phyloP scores from a whole-genome alignment of 2,797 vertebrate genomes.

The Mormyrus hasselquistii region DNA sequence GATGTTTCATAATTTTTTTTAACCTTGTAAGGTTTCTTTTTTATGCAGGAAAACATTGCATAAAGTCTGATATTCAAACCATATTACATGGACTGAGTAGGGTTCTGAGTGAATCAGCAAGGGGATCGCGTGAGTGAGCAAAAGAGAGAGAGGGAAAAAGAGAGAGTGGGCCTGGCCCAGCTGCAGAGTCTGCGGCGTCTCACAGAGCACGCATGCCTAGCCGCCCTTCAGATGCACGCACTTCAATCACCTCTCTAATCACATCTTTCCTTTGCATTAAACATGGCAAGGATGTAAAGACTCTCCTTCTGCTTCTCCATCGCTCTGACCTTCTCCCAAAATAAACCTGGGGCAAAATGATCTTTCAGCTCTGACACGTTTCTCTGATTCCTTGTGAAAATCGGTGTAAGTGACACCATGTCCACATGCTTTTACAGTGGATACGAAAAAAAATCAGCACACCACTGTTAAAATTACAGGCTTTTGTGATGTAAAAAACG shows the following conservation, averaged over 20 bases:
- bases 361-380: background rate
- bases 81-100: background rate
- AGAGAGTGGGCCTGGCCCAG: background rate
- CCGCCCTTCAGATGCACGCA: background rate
- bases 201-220: background rate
- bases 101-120: background rate
- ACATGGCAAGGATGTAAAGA: background rate
- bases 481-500: background rate
- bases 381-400: background rate
- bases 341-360: background rate
- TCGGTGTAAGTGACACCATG: background rate
- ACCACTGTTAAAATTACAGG: background rate
- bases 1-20: background rate
- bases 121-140: background rate
- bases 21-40: background rate
- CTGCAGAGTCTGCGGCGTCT: background rate
- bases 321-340: background rate
- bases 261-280: background rate
- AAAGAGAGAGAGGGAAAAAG: background rate
- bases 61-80: background rate
- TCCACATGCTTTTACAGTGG: background rate
- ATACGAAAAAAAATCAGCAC: background rate
- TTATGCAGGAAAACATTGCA: background rate
- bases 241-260: conserved; percentile 10
- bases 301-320: background rate